Evolutionary conservation across 1,140 invertebrate genomes (phyloP), one percentile per base, ranked within the genome.

Genomic region (Andrena cerasifolii): DNA sequence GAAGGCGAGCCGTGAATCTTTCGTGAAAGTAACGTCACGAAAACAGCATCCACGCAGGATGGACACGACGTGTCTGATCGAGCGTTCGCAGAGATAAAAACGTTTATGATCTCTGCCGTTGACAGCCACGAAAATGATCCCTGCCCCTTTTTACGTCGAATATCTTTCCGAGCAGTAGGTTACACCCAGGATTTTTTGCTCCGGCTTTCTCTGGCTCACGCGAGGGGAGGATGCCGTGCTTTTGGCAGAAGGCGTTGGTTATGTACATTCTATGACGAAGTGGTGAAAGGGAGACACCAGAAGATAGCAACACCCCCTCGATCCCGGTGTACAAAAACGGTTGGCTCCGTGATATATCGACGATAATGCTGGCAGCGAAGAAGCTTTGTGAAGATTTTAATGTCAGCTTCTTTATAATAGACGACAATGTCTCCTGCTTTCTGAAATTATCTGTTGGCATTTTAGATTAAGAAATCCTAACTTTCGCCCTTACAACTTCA

Each of bases 241-340:
- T 74, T 21, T 79, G 80, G 74, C 82, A 83, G 80, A 74, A 68
- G 75, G 68, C 62, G 77, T 78, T 21, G 36, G 43, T 70, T 73
- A 73, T 45, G 72, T 72, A 75, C 28, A 56, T 43, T 6, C 43
- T 62, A 82, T 83, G 79, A 82, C 68, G 62, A 74, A 82, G 81
- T 45, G 62, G 61, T 28, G 21, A 14, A 40, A 53, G 43, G 16
- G 56, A 51, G 24, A n/a, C 2, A 31, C 40, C n/a, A 24, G 10
- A 14, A 33, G 67, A 67, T 72, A 82, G 14, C 14, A 21, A 4
- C 43, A 21, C 62, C 61, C 66, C 24, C 10, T 54, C 28, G 45
- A 59, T 40, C 14, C 24, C 2, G 3, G 0, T 24, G 21, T n/a
- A n/a, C n/a, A 4, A 18, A 10, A 67, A 68, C 68, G 76, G 43